Evolutionary conservation across 2,113 vertebrate species (phyloP), one percentile per base, ranked within the genome.

Genomic region (Syngnathoides biaculeatus): DNA sequence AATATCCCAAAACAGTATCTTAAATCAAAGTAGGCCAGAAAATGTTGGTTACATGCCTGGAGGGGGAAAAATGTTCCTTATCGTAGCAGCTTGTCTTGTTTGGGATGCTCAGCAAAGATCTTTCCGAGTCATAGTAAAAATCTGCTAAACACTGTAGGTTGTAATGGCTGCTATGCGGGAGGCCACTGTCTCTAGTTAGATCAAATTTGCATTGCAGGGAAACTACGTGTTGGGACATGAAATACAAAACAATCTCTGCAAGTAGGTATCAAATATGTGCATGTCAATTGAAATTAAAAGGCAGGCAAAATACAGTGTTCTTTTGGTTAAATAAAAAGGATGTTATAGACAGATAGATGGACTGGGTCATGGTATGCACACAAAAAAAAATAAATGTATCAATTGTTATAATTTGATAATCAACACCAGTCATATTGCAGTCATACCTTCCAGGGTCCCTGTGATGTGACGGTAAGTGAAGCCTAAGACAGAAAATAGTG

Each of bases 61-160:
- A 58, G 40, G 17, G 17, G 11, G n/a, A 5, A 65, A 68, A 52
- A 52, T 66, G n/a, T 24, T 11, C 58, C 68, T 70, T 50, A 6
- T 71, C 65, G 56, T 2, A 17, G 53, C 22, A 19, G 19, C 38
- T 56, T 0, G 64, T 30, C 11, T 35, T 64, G 19, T 71, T 64
- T 72, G 58, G 19, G 24, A 43, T 43, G 8, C 56, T 60, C 20
- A 13, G 35, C 42, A 67, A 57, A 39, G 14, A 14, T 27, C 68
- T 70, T 64, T 68, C 64, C 20, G 19, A 69, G 50, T 11, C 39
- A 57, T 71, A 78, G 80, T 74, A 77, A 69, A 67, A 79, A 74
- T 52, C 0, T 19, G 8, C 56, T 5, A 45, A 17, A 73, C 72
- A 38, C 8, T 30, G 39, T 65, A 80, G 74, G 8, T 17, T 3